A percentile compares a stretch with the other conserved stretches of the same genome.
These are phyloP conservation scores for Himalopsyche phryganea DNA, from an alignment of 1,140 invertebrate genomes.

Conservation along the genomic window DNA sequence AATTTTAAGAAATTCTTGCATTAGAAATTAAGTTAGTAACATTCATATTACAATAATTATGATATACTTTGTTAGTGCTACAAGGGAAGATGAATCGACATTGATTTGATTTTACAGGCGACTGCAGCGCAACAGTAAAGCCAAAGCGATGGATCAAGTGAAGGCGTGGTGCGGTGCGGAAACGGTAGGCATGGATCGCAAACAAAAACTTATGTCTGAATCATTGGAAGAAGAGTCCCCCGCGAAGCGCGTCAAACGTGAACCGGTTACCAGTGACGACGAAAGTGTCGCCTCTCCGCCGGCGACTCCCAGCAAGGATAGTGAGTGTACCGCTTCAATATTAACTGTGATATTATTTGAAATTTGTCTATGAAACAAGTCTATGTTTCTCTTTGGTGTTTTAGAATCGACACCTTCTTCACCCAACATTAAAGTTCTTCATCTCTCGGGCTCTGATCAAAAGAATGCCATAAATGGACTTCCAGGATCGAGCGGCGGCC, in stretches of 20 bases:
- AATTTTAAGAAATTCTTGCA: too few relatives aligned
- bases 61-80: too few relatives aligned
- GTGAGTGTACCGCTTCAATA: slow-evolving; percentile 1
- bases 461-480: slow-evolving; percentile 23
- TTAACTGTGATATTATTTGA: neutral
- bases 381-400: slow-evolving; percentile 6
- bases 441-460: slow-evolving; percentile 18
- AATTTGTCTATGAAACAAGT: too few relatives aligned
- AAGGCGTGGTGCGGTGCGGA: slow-evolving; percentile 76
- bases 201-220: neutral
- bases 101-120: slow-evolving; percentile 47
- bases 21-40: too few relatives aligned
- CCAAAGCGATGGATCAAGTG: slow-evolving; percentile 77
- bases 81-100: too few relatives aligned
- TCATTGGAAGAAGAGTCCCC: slow-evolving; percentile 38
- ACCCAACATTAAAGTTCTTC: slow-evolving; percentile 28
- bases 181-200: slow-evolving; percentile 6
- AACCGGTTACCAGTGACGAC: slow-evolving; percentile 22
- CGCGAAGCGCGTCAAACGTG: slow-evolving; percentile 24
- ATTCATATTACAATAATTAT: too few relatives aligned
- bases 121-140: slow-evolving; percentile 73
- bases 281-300: slow-evolving; percentile 1
- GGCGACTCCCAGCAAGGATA: slow-evolving; percentile 9
- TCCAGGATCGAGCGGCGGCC: neutral
- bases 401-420: slow-evolving; percentile 11